Evolutionary conservation across 2,888 invertebrate genomes (phyloP).

Genomic region (Amblyjoppa fuscipennis): DNA sequence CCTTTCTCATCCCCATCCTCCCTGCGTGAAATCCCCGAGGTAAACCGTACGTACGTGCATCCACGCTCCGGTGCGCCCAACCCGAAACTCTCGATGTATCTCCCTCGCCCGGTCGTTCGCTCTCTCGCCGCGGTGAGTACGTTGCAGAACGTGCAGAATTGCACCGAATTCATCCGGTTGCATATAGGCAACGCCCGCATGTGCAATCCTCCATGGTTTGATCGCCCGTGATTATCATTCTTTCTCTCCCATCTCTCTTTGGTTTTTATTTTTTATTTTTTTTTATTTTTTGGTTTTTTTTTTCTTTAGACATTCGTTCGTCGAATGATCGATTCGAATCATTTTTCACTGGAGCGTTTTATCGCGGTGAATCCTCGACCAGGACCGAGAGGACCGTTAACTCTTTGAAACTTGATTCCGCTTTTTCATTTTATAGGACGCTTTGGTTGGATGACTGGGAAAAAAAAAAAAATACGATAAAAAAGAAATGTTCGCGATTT

Average conservation of each 20-base stretch:
- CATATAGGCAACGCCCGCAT: conserved; percentile 31
- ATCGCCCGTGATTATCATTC: conserved; percentile 58
- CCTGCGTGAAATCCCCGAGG: conserved; percentile 59
- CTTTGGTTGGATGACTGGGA: neutral
- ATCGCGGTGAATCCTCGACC: neutral
- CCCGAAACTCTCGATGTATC: conserved; percentile 4
- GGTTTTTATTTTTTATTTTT: conserved; percentile 3
- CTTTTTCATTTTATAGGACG: neutral
- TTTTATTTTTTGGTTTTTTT: conserved; percentile 23
- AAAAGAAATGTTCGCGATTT: neutral
- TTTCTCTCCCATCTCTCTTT: conserved; percentile 28
- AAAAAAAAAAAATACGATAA: neutral
- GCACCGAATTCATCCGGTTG: conserved; percentile 46
- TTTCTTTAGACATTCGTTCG: conserved; percentile 35
- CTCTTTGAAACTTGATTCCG: neutral
- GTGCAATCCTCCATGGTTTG: conserved; percentile 36
- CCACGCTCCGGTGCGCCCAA: conserved; percentile 59
- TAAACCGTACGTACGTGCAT: conserved; percentile 63
- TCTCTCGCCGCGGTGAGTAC: conserved; percentile 36
- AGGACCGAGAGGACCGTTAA: neutral
- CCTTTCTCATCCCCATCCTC: conserved; percentile 27
- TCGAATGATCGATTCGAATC: conserved; percentile 47
- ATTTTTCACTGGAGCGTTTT: conserved; percentile 29
- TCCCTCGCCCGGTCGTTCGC: conserved; percentile 2
- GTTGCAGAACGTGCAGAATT: conserved; percentile 62